Percentiles rank a stretch among this genome's conserved stretches.
phyloP scores from a whole-genome alignment of 2,888 invertebrate species.

The Tipula confusa region DNA sequence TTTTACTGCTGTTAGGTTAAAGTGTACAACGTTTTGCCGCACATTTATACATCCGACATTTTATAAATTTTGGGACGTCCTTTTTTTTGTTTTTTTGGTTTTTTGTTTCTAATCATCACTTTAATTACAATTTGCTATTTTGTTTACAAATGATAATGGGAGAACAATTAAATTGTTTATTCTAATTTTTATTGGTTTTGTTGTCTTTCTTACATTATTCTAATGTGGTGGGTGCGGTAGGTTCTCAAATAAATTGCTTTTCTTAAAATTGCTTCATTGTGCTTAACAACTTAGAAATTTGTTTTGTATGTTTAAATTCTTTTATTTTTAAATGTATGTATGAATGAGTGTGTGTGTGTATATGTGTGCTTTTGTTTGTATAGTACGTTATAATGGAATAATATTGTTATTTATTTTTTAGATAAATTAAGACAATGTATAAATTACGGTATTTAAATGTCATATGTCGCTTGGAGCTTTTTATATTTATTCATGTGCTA shows the following conservation, averaged over 20 bases:
- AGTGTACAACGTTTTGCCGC: not conserved
- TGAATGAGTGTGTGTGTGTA: too few relatives aligned
- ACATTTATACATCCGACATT: not conserved
- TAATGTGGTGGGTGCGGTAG: not conserved
- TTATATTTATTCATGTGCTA: too few relatives aligned
- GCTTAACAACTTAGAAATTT: not conserved
- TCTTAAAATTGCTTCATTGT: not conserved
- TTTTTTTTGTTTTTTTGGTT: not conserved
- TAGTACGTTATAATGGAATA: too few relatives aligned
- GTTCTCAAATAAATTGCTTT: not conserved
- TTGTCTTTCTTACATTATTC: not conserved
- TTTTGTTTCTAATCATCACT: not conserved
- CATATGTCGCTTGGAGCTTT: too few relatives aligned
- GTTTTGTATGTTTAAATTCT: too few relatives aligned
- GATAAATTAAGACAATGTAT: too few relatives aligned
- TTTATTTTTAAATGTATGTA: too few relatives aligned
- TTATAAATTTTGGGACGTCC: too few relatives aligned
- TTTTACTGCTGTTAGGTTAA: not conserved
- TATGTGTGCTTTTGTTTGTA: too few relatives aligned
- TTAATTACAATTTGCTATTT: not conserved
- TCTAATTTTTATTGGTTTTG: not conserved
- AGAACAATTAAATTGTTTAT: slow-evolving; percentile 17
- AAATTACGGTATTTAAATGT: too few relatives aligned
- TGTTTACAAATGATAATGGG: slow-evolving; percentile 9
- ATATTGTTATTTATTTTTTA: too few relatives aligned